Percentiles rank a stretch among this genome's conserved stretches.
phyloP scores from a whole-genome alignment of 2,113 vertebrate species.

The Centropus bengalensis region DNA sequence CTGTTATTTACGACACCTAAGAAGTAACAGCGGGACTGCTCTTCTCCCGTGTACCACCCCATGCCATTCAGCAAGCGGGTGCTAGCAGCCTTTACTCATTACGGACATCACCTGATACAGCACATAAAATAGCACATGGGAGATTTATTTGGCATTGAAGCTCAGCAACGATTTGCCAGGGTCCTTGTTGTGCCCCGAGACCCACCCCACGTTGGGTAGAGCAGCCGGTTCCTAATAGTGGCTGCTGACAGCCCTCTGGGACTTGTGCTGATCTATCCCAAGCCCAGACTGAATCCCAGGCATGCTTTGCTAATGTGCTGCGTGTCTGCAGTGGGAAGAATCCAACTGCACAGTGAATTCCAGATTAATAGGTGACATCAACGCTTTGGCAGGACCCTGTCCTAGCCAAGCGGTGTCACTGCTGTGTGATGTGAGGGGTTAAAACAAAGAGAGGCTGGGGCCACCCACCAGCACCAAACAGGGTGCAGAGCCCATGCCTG shows the following conservation, averaged over 20 bases:
- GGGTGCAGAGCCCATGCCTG: neutral
- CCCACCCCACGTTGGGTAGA: neutral
- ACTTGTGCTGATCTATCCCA: neutral
- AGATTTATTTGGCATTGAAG: neutral
- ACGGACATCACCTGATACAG: neutral
- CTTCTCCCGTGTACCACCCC: too few relatives aligned
- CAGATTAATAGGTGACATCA: neutral
- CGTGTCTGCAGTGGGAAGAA: neutral
- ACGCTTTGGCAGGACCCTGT: neutral
- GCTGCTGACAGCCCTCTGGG: neutral
- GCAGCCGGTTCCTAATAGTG: neutral
- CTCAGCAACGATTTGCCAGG: neutral
- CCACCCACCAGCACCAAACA: neutral
- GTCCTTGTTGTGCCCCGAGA: rapidly evolving
- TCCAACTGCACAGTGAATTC: neutral
- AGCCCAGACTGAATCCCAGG: neutral
- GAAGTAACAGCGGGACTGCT: neutral
- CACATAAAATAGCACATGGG: neutral
- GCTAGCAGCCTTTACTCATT: neutral
- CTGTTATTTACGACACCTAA: neutral
- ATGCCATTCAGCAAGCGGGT: too few relatives aligned
- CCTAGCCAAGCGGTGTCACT: neutral
- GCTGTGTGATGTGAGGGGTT: neutral
- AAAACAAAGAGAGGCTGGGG: neutral
- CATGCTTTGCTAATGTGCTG: neutral